phyloP scores from a whole-genome alignment of 2,888 invertebrate species.

The Megaustenia siamemsis region DNA sequence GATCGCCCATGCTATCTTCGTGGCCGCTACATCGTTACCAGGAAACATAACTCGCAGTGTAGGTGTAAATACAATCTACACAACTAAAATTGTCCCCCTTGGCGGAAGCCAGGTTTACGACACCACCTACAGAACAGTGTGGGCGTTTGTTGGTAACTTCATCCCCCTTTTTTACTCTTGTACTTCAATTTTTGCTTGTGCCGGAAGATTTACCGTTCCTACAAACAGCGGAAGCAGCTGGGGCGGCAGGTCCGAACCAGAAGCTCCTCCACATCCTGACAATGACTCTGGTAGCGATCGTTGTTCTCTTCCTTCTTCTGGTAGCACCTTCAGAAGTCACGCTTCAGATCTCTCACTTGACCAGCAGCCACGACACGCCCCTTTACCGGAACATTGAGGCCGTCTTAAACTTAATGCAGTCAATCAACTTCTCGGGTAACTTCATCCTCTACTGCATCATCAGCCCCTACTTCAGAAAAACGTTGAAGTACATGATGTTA shows the following conservation, averaged over 20 bases:
- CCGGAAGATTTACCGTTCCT: slow-evolving; percentile 73
- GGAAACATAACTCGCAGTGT: background rate
- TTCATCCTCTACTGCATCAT: slow-evolving; percentile 90
- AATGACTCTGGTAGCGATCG: slow-evolving; percentile 75
- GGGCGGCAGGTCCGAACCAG: slow-evolving; percentile 48
- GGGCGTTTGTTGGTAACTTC: slow-evolving; percentile 74
- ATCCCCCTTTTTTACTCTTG: slow-evolving; percentile 73
- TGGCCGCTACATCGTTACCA: background rate
- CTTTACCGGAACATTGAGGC: slow-evolving; percentile 72
- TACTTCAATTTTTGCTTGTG: slow-evolving; percentile 76
- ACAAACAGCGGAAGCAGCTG: slow-evolving; percentile 70
- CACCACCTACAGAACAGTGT: slow-evolving; percentile 69
- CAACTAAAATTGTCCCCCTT: background rate
- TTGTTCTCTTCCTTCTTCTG: slow-evolving; percentile 76
- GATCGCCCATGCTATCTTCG: background rate
- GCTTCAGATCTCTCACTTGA: slow-evolving; percentile 66
- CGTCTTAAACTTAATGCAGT: slow-evolving; percentile 87
- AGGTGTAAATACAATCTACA: background rate
- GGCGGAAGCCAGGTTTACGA: slow-evolving; percentile 54
- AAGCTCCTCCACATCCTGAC: slow-evolving; percentile 74
- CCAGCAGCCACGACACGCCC: slow-evolving; percentile 67
- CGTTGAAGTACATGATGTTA: slow-evolving; percentile 78
- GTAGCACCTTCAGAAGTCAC: slow-evolving; percentile 78
- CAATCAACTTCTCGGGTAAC: slow-evolving; percentile 88
- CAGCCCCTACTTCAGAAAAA: slow-evolving; percentile 88